Conservation (phyloP, 1,140 invertebrate species). For the Sycobia sp. region DNA sequence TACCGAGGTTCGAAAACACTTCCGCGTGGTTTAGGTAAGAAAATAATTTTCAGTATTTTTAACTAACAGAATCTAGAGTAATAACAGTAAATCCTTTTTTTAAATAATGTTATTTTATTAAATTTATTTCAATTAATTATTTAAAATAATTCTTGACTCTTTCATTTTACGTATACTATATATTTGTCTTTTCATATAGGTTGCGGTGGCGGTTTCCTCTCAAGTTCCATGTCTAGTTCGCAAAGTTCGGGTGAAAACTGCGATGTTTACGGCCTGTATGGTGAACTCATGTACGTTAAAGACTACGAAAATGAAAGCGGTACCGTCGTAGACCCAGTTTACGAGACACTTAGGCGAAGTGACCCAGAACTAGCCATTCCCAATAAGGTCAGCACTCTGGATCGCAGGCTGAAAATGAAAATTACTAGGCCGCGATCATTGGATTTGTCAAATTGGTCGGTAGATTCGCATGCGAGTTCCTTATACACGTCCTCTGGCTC, state of each 20-base stretch:
- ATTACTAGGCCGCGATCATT: conserved; percentile 78
- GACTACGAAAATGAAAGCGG: conserved; percentile 82
- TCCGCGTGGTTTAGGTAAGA: conserved; percentile 68
- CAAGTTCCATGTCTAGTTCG: conserved; percentile 63
- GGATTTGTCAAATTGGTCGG: conserved; percentile 86
- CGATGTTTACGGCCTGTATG: conserved; percentile 88
- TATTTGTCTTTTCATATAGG: conserved; percentile 16
- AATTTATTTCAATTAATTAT: not conserved
- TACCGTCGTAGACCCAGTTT: conserved; percentile 72
- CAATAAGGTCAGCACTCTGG: conserved; percentile 78
- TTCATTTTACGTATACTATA: not conserved
- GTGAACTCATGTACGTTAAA: conserved; percentile 86
- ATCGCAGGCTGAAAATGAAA: conserved; percentile 78
- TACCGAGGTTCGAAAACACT: conserved; percentile 78
- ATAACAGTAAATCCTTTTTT: too few relatives aligned
- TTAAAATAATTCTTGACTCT: not conserved
- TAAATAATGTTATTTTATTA: not conserved
- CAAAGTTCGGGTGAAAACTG: conserved; percentile 71
- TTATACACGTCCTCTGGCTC: conserved; percentile 80
- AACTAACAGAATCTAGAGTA: too few relatives aligned
- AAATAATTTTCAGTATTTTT: not conserved
- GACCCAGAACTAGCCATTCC: conserved; percentile 84
- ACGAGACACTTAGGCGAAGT: conserved; percentile 76
- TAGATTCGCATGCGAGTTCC: conserved; percentile 82
- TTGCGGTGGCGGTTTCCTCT: conserved; percentile 62